Evolutionary conservation across 2,888 invertebrate genomes (phyloP).

Genomic region (Spilosoma lubricipeda): DNA sequence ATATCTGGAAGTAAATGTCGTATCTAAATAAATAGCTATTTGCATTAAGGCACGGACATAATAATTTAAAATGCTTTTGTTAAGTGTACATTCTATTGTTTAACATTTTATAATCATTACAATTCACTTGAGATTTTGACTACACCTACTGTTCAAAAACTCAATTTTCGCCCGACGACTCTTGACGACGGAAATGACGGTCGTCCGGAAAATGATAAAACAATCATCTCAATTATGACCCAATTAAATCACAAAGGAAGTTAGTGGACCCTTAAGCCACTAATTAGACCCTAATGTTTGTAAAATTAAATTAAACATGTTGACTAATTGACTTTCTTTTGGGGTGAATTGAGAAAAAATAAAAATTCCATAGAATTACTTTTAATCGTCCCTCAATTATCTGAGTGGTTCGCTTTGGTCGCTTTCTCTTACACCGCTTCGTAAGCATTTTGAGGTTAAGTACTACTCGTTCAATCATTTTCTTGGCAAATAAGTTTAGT

Average conservation of each 20-base stretch:
- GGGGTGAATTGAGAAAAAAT: constrained; percentile 53
- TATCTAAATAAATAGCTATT: too few species aligned
- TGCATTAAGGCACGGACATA: too few species aligned
- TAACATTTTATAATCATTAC: too few species aligned
- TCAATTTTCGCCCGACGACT: constrained; percentile 22
- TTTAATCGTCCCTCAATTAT: constrained; percentile 68
- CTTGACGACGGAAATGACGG: constrained; percentile 30
- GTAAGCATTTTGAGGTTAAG: constrained; percentile 12
- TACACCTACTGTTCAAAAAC: neutral
- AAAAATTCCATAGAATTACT: constrained; percentile 70
- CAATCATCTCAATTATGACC: constrained; percentile 40
- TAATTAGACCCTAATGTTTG: constrained; percentile 45
- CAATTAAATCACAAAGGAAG: constrained; percentile 49
- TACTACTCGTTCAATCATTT: neutral
- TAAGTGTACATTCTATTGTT: too few species aligned
- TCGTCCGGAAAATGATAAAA: constrained; percentile 33
- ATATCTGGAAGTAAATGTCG: too few species aligned
- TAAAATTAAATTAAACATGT: constrained; percentile 59
- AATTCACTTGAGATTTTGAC: neutral
- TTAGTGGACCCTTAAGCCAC: constrained; percentile 37
- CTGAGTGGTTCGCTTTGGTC: constrained; percentile 42
- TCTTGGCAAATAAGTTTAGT: neutral
- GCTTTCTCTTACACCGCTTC: constrained; percentile 42
- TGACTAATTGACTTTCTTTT: constrained; percentile 57
- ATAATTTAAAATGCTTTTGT: too few species aligned